phyloP scores from a whole-genome alignment of 2,888 invertebrate species.

The Ormyrus thymus region DNA sequence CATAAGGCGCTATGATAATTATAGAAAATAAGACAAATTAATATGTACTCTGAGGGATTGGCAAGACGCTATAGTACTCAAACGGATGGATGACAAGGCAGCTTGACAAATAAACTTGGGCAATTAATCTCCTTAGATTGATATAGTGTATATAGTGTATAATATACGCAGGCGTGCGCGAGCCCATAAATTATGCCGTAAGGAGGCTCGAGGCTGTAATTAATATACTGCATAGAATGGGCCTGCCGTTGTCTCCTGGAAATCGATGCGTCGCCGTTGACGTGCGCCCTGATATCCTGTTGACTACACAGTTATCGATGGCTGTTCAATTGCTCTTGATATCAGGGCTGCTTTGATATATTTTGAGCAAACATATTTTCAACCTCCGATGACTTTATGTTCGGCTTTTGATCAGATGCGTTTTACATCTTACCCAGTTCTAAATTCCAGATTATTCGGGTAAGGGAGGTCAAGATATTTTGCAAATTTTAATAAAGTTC shows the following conservation, averaged over 20 bases:
- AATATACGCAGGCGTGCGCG: background rate
- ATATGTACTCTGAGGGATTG: too few species aligned
- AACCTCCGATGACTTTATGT: too few species aligned
- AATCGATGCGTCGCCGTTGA: slow-evolving; percentile 50
- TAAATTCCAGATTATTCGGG: too few species aligned
- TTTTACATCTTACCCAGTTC: too few species aligned
- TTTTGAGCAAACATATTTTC: too few species aligned
- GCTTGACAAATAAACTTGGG: slow-evolving; percentile 14
- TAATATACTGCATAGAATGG: slow-evolving; percentile 63
- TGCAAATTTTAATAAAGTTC: too few species aligned
- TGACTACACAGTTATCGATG: slow-evolving; percentile 28
- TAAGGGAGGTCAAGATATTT: too few species aligned
- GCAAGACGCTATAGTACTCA: background rate
- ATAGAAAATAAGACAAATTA: background rate
- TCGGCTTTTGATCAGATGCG: too few species aligned
- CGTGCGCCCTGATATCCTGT: background rate
- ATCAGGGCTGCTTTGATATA: too few species aligned
- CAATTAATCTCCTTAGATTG: slow-evolving; percentile 34
- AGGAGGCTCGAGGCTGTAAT: slow-evolving; percentile 66
- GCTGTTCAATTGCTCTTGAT: slow-evolving; percentile 30
- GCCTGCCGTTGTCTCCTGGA: slow-evolving; percentile 55
- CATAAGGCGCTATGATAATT: background rate
- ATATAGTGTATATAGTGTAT: slow-evolving; percentile 28
- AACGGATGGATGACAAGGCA: slow-evolving; percentile 1
- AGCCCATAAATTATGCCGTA: slow-evolving; percentile 71